phyloP scores from a whole-genome alignment of 2,113 vertebrate species.

The Forbesichthys papilliferus region DNA sequence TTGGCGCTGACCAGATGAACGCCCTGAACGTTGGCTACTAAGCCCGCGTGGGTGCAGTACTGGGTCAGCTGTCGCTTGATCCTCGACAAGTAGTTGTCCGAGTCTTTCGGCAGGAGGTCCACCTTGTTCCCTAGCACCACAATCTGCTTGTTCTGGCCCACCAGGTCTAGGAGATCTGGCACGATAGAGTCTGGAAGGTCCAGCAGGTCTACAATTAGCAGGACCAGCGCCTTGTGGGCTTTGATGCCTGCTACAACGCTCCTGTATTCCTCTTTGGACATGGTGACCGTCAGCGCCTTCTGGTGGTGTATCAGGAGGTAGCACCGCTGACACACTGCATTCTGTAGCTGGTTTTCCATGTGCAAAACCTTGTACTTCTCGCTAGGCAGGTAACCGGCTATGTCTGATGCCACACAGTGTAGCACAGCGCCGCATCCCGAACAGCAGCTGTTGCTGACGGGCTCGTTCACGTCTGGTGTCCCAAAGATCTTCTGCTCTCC shows the following conservation, averaged over 20 bases:
- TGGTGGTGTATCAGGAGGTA: slow-evolving; percentile 80
- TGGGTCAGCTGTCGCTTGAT: slow-evolving; percentile 67
- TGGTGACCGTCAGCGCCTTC: slow-evolving; percentile 71
- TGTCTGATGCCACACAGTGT: slow-evolving; percentile 72
- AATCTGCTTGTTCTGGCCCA: slow-evolving; percentile 78
- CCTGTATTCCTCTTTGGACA: slow-evolving; percentile 77
- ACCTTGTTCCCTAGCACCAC: slow-evolving; percentile 88
- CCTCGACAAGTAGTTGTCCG: slow-evolving; percentile 75
- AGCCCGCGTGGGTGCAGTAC: slow-evolving; percentile 66
- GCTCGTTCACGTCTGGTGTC: slow-evolving; percentile 62
- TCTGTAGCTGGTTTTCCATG: slow-evolving; percentile 38
- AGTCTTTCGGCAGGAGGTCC: slow-evolving; percentile 83
- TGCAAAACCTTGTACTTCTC: slow-evolving; percentile 77
- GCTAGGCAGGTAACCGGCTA: slow-evolving; percentile 83
- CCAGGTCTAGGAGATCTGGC: slow-evolving; percentile 67
- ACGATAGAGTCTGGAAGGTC: slow-evolving; percentile 84
- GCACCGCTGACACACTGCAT: slow-evolving; percentile 84
- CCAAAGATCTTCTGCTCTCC: slow-evolving; percentile 63
- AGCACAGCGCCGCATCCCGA: slow-evolving; percentile 86
- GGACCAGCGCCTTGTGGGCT: slow-evolving; percentile 77
- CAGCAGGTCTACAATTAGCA: slow-evolving; percentile 85
- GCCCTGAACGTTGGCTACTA: slow-evolving; percentile 56
- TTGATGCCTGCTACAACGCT: slow-evolving; percentile 65
- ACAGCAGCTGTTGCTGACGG: slow-evolving; percentile 74
- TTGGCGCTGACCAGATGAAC: slow-evolving; percentile 91